Conservation (phyloP, 92 coral and sea anemone genomes). For the Micromussa lordhowensis region DNA sequence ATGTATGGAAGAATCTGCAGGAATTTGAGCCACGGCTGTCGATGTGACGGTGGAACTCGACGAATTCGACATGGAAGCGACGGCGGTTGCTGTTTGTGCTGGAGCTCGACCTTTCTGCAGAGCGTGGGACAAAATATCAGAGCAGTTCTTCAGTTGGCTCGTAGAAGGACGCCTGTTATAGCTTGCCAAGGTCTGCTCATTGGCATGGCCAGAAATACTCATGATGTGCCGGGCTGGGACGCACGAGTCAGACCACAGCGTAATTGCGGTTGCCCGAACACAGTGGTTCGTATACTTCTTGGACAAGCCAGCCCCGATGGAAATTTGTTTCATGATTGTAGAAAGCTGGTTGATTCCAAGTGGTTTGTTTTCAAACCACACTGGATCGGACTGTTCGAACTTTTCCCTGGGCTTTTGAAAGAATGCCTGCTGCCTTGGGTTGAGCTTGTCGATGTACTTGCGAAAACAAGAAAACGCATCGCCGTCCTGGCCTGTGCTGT, state of each 20-base stretch:
- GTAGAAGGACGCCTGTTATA: no score
- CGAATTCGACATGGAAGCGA: no score
- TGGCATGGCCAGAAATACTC: no score
- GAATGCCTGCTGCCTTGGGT: conserved; percentile 30
- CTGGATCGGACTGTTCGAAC: no score
- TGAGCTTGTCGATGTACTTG: conserved; percentile 16
- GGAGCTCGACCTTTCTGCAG: conserved; percentile 33
- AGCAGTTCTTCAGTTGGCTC: no score
- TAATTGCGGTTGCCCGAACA: conserved; percentile 57
- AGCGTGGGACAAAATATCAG: no score
- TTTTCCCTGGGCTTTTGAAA: no score
- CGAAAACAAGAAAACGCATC: conserved; percentile 35
- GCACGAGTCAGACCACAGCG: conserved; percentile 53
- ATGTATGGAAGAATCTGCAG: no score
- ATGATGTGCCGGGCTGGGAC: conserved; percentile 62
- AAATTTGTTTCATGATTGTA: conserved; percentile 25
- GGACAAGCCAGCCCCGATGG: conserved; percentile 49
- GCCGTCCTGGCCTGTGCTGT: conserved; percentile 40
- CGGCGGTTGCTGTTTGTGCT: conserved; percentile 15
- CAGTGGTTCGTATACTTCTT: conserved; percentile 32
- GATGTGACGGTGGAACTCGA: no score
- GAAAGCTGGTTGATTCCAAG: conserved; percentile 17
- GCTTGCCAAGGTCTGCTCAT: no score
- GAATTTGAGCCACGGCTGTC: no score
- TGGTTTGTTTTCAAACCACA: conserved; percentile 22